Base-by-base conservation (phyloP, 2,888 invertebrate genomes). In the Aporophyla lueneburgensis region DNA sequence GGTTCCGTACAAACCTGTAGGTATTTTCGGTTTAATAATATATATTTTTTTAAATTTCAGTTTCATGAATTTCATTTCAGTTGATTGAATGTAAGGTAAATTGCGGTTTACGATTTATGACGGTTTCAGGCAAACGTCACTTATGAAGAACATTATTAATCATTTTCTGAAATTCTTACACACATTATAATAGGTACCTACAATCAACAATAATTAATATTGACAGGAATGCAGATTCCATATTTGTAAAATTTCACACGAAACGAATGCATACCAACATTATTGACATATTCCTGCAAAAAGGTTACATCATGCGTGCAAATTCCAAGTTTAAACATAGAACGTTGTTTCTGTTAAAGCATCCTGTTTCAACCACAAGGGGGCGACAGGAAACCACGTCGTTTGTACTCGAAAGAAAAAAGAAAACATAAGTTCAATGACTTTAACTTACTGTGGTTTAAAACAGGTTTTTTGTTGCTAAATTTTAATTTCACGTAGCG, bases 371-470 rank as follows among this genome's bases (percentile, higher is more conserved):
- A 74, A 58, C 53, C 56, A 24, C 68, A 78, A 56, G 66, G 61
- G 71, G 63, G 66, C 66, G 62, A 71, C 80, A 80, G 84, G 84
- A 87, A 85, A 84, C 81, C 71, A 69, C 46, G 59, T 70, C 59
- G 53, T 66, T 46, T 75, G 63, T n/a, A 43, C 43, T 40, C 49
- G 62, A 74, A 73, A 73, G 33, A 74, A 80, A 76, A 16, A 79
- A 74, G 33, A 78, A 71, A 81, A 79, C 71, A 62, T 1, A n/a
- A 56, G 78, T 75, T 76, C 78, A 84, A 75, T 24, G 75, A 70
- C 76, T 59, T 75, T 69, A 33, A 3, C n/a, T 66, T 67, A 66
- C 40, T 58, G 19, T 27, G 21, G 67, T 65, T 53, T 10, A 40
- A 66, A 76, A 75, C 75, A 14, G 24, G 71, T 56, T 51, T 59